These are phyloP conservation scores for Dermatemys mawii DNA, from an alignment of 2,113 vertebrate species.

Conservation along the genomic window DNA sequence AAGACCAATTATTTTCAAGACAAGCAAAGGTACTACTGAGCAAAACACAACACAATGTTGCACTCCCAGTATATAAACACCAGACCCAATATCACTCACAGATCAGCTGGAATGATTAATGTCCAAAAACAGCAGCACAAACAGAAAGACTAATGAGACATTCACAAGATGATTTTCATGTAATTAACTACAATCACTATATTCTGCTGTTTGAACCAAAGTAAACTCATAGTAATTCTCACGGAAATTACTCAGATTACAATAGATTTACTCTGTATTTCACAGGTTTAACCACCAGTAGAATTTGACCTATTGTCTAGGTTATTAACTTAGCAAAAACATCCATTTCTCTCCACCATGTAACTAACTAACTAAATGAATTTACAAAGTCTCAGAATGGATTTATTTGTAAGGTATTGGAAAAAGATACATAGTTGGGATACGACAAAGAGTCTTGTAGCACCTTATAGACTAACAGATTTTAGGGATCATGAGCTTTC, in stretches of 20 bases:
- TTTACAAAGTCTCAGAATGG: not conserved
- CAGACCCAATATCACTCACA: not conserved
- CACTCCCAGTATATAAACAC: not conserved
- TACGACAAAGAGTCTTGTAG: too few relatives aligned
- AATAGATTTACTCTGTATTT: not conserved
- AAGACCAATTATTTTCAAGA: not conserved
- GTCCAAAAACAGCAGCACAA: not conserved
- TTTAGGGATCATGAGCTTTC: too few relatives aligned
- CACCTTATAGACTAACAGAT: too few relatives aligned
- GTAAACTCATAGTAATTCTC: not conserved
- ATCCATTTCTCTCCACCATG: not conserved
- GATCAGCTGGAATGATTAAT: not conserved
- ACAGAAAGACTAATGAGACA: conserved; percentile 46
- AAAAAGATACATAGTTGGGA: not conserved
- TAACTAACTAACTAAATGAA: not conserved
- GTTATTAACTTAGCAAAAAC: not conserved
- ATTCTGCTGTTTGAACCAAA: not conserved
- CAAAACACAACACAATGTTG: not conserved
- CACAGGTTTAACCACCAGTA: not conserved
- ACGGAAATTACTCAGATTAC: not conserved
- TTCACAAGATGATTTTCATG: conserved; percentile 12
- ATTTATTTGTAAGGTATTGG: not conserved
- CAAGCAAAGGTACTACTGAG: not conserved
- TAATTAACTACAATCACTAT: conserved; percentile 32
- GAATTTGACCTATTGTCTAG: not conserved